Evolutionary conservation across 2,797 vertebrate genomes (phyloP).

Genomic region (Philypnodon macrostomus): DNA sequence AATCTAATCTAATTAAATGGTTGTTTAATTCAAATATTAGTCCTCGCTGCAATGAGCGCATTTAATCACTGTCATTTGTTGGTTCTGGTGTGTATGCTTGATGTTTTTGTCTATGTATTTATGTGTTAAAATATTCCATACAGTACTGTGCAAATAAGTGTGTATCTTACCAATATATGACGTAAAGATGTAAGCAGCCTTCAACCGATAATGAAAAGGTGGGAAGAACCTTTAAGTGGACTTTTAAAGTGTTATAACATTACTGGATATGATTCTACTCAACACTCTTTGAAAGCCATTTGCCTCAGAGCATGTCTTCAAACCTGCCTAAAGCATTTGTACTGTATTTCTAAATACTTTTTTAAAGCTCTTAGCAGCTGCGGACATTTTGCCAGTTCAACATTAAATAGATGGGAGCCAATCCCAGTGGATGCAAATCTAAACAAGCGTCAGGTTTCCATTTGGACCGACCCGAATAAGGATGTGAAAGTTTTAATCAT

Average conservation of each 20-base stretch:
- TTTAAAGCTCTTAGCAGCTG: slow-evolving; percentile 56
- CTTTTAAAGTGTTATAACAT: too few species aligned
- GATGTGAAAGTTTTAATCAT: slow-evolving; percentile 72
- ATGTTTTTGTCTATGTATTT: slow-evolving; percentile 8
- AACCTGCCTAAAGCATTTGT: too few species aligned
- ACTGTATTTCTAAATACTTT: slow-evolving; percentile 32
- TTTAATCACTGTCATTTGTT: slow-evolving; percentile 40
- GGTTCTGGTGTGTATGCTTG: slow-evolving; percentile 15
- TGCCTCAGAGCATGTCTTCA: too few species aligned
- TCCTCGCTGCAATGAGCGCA: slow-evolving; percentile 31
- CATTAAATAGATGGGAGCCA: slow-evolving; percentile 64
- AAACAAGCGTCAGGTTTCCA: slow-evolving; percentile 73
- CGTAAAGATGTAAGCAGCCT: too few species aligned
- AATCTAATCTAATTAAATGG: slow-evolving; percentile 65
- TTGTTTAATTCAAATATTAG: slow-evolving; percentile 55
- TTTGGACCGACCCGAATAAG: slow-evolving; percentile 65
- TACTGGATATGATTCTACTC: too few species aligned
- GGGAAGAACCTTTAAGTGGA: too few species aligned
- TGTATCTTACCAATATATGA: too few species aligned
- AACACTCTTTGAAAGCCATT: too few species aligned
- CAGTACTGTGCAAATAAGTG: too few species aligned
- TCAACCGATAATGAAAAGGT: too few species aligned
- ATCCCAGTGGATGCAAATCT: slow-evolving; percentile 57
- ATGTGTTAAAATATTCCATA: too few species aligned
- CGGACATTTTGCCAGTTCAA: slow-evolving; percentile 43